Percentiles rank a stretch among this genome's conserved stretches.
phyloP scores from a whole-genome alignment of 2,888 invertebrate genomes.

The Agrotis exclamationis region DNA sequence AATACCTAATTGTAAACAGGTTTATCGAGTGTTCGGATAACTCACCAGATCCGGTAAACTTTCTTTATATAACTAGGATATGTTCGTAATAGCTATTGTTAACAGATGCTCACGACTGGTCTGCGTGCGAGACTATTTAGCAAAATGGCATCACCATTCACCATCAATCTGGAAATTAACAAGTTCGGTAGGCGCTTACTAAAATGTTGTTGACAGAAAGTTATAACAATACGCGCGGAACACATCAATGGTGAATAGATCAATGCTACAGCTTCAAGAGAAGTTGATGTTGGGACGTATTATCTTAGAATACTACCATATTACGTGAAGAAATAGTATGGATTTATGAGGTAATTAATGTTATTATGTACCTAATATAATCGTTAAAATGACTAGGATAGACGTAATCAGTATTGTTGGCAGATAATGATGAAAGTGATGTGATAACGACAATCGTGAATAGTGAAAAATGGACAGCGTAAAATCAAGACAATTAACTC shows the following conservation, averaged over 20 bases:
- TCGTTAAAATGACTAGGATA: conserved; percentile 12
- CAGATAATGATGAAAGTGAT: conserved; percentile 27
- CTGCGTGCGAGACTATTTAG: neutral
- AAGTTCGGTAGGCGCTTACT: conserved; percentile 19
- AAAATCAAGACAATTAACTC: neutral
- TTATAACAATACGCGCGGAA: neutral
- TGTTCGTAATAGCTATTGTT: conserved; percentile 30
- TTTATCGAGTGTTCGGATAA: neutral
- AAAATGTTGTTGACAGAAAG: conserved; percentile 27
- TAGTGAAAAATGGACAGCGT: neutral
- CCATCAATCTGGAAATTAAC: neutral
- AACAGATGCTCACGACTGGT: conserved; percentile 23
- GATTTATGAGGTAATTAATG: conserved; percentile 22
- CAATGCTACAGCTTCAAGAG: neutral
- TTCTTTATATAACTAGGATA: conserved; percentile 1
- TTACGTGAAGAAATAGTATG: neutral
- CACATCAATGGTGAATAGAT: neutral
- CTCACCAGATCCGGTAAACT: conserved; percentile 9
- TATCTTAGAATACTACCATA: too few species aligned
- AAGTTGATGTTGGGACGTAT: conserved; percentile 1
- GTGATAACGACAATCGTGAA: neutral
- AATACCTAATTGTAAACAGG: conserved; percentile 39
- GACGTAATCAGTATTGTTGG: conserved; percentile 44
- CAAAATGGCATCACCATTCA: conserved; percentile 3
- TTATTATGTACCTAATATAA: neutral